Evolutionary conservation across 2,113 vertebrate species (phyloP).

Genomic region (Ptychochromis oligacanthus): DNA sequence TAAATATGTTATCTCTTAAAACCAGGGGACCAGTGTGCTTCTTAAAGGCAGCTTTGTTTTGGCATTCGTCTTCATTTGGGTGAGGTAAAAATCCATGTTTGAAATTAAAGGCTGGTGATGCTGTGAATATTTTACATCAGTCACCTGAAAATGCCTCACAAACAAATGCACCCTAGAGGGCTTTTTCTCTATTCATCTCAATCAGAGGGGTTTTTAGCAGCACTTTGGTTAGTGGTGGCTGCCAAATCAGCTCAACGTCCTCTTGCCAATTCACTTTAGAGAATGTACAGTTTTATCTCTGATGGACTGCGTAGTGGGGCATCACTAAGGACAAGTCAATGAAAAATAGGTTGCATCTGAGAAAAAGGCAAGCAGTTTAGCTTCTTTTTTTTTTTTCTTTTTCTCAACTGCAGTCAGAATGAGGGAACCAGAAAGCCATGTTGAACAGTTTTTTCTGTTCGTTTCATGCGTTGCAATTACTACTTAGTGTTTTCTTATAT

Average conservation of each 20-base stretch:
- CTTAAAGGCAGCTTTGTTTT: conserved; percentile 59
- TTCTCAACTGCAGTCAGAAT: conserved; percentile 5
- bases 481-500: not conserved
- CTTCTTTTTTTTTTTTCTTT: not conserved
- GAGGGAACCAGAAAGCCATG: not conserved
- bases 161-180: conserved; percentile 70
- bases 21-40: conserved; percentile 35
- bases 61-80: conserved; percentile 64
- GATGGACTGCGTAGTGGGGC: conserved; percentile 37
- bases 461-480: not conserved
- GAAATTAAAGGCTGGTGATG: conserved; percentile 72
- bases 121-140: conserved; percentile 75
- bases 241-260: conserved; percentile 63
- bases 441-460: not conserved
- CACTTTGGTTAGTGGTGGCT: conserved; percentile 58
- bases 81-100: conserved; percentile 59
- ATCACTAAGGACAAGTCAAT: conserved; percentile 45
- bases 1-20: conserved; percentile 60
- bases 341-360: conserved; percentile 46
- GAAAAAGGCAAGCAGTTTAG: conserved; percentile 20
- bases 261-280: conserved; percentile 69
- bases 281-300: conserved; percentile 65
- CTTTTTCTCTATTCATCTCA: conserved; percentile 70
- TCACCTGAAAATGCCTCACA: conserved; percentile 71
- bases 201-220: conserved; percentile 69